Percentiles rank a stretch among this genome's conserved stretches.
Conservation (phyloP, 2,888 invertebrate species). For the Ichneumoninae sp. region DNA sequence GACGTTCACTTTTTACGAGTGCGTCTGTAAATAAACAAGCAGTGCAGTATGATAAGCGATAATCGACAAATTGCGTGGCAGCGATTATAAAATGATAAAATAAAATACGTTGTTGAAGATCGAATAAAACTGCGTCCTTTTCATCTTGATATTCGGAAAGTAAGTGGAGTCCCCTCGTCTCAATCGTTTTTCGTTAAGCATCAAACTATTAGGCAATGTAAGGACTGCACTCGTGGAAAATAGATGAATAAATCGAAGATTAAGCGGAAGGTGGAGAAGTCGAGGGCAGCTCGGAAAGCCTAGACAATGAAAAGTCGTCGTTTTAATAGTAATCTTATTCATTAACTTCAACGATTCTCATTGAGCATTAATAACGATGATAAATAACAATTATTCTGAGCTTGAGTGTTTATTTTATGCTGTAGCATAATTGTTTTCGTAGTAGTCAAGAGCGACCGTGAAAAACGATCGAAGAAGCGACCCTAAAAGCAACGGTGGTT, state of each 20-base stretch:
- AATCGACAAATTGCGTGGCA: neutral
- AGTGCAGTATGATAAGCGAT: neutral
- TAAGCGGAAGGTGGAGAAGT: too few relatives aligned
- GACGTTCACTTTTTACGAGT: neutral
- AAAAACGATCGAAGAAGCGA: neutral
- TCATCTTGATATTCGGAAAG: neutral
- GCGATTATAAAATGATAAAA: constrained; percentile 5
- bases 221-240: neutral
- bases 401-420: neutral
- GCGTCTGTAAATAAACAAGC: neutral
- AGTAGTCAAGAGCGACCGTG: neutral
- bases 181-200: neutral
- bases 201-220: neutral
- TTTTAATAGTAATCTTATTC: neutral
- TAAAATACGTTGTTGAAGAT: neutral
- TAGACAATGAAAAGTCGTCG: neutral
- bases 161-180: neutral
- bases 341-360: neutral
- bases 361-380: neutral
- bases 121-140: neutral
- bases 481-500: neutral
- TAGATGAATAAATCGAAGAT: neutral
- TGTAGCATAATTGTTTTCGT: neutral
- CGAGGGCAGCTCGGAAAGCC: too few relatives aligned
- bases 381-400: neutral